These are phyloP conservation scores for Euborellia annulipes DNA, from an alignment of 1,140 invertebrate genomes.

Conservation along the genomic window DNA sequence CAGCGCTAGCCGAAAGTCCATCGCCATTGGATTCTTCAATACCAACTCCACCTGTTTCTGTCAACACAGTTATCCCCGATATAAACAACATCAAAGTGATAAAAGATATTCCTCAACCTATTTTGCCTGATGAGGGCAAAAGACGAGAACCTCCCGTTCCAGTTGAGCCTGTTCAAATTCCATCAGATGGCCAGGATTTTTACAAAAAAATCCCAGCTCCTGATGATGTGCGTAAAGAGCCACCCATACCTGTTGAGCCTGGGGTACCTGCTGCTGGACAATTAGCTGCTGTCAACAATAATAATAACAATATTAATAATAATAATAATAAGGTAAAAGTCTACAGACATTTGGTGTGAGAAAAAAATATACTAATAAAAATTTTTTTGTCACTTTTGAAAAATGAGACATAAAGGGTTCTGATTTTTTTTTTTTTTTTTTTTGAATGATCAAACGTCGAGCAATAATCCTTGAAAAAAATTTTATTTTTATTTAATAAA, in stretches of 20 bases:
- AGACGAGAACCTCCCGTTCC: neutral
- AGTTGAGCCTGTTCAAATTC: neutral
- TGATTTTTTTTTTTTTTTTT: too few relatives aligned
- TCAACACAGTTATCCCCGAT: constrained; percentile 9
- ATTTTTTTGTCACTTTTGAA: too few relatives aligned
- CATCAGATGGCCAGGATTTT: neutral
- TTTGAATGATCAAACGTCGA: too few relatives aligned
- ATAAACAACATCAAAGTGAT: constrained; percentile 7
- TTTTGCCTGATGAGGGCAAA: neutral
- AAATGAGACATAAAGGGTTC: too few relatives aligned
- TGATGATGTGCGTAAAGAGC: constrained; percentile 30
- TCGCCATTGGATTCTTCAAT: constrained; percentile 6
- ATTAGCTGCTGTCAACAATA: too few relatives aligned
- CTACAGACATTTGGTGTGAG: constrained; percentile 3
- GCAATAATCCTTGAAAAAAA: too few relatives aligned
- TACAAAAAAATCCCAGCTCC: constrained; percentile 5
- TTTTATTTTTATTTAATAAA: too few relatives aligned
- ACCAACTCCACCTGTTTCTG: constrained; percentile 9
- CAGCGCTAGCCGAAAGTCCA: constrained; percentile 45
- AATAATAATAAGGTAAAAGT: too few relatives aligned
- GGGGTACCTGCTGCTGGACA: constrained; percentile 10
- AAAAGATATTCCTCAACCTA: neutral
- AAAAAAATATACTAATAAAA: too few relatives aligned
- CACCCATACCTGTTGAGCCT: constrained; percentile 34
- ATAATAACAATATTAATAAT: too few relatives aligned